Base-by-base conservation (phyloP, 2,113 vertebrate species). In the Dinomys branickii region DNA sequence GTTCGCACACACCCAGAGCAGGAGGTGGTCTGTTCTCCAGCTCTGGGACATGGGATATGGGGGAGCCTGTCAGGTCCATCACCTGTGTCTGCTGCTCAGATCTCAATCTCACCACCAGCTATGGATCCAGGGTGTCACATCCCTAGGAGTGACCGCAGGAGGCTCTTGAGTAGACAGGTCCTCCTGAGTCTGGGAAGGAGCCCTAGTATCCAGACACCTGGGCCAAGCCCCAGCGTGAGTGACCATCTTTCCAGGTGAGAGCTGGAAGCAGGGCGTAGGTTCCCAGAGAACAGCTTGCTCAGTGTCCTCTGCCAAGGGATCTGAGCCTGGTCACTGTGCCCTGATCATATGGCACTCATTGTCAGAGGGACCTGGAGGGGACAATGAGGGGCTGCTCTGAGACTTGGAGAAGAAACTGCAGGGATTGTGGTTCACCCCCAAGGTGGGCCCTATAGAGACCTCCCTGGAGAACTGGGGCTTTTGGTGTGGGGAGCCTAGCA, bases 301-400 rank as follows among this genome's bases (percentile, higher is more conserved):
- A 3, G 19, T 7, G 24, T 33, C 22, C 14, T 13, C 35, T 44
- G 56, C 30, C 1, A 2, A 38, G 52, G 28, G 75, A 22, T 13
- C 44, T 6, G 16, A 54, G 63, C 44, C 24, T 9, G 47, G 71
- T 38, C 82, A 5, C 58, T 0, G 0, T 3, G 54, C 12, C 56
- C 38, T 4, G 24, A 12, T 7, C 0, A 0, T n/a, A n/a, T 13
- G 1, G 59, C 3, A 17, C 20, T 35, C 56, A 28, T 1, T 19
- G 61, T 50, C 1, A 0, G 5, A 0, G 19, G 17, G 6, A 2
- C 54, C n/a, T 19, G 14, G 73, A 35, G 6, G 65, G 58, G 81
- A 69, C 6, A 22, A 0, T 1, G 47, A 65, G 73, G 44, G 13
- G 41, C 35, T 90, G 52, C 35, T 80, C 58, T 9, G 10, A 20